These are phyloP conservation scores for Apostichopus japonicus DNA, from an alignment of 35 echinoderm and acorn worm genomes.

Conservation along the genomic window DNA sequence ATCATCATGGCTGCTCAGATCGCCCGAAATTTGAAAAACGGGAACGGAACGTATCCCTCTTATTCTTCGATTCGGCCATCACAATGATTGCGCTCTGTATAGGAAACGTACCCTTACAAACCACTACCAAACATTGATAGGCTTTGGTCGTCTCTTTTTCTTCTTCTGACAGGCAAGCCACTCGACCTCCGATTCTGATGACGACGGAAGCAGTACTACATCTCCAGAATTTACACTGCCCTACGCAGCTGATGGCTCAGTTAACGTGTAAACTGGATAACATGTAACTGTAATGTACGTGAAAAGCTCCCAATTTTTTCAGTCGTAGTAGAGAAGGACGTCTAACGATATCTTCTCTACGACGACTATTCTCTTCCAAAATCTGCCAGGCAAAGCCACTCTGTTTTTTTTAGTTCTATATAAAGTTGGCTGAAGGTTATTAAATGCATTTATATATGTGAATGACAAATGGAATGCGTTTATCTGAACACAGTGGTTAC, in stretches of 20 bases:
- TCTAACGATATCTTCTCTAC: too few relatives aligned
- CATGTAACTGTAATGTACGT: background rate
- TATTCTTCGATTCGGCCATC: background rate
- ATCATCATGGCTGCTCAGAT: too few relatives aligned
- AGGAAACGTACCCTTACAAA: background rate
- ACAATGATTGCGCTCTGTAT: background rate
- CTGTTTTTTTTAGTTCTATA: too few relatives aligned
- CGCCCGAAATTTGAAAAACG: too few relatives aligned
- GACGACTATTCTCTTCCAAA: background rate
- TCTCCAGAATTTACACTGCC: conserved; percentile 10
- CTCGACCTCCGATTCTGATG: background rate
- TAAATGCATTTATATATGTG: too few relatives aligned
- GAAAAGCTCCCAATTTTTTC: background rate
- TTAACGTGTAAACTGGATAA: background rate
- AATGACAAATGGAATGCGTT: too few relatives aligned
- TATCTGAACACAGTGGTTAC: too few relatives aligned
- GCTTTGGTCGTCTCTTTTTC: background rate
- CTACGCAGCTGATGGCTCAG: background rate
- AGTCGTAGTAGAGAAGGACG: too few relatives aligned
- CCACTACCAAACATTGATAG: background rate
- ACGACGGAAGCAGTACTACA: background rate
- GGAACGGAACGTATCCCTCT: too few relatives aligned
- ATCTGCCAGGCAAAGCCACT: conserved; percentile 2
- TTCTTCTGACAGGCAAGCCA: background rate
- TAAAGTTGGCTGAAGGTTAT: too few relatives aligned